A percentile compares a stretch with the other conserved stretches of the same genome.
phyloP scores from a whole-genome alignment of 2,797 vertebrate genomes.

The Monodelphis domestica region DNA sequence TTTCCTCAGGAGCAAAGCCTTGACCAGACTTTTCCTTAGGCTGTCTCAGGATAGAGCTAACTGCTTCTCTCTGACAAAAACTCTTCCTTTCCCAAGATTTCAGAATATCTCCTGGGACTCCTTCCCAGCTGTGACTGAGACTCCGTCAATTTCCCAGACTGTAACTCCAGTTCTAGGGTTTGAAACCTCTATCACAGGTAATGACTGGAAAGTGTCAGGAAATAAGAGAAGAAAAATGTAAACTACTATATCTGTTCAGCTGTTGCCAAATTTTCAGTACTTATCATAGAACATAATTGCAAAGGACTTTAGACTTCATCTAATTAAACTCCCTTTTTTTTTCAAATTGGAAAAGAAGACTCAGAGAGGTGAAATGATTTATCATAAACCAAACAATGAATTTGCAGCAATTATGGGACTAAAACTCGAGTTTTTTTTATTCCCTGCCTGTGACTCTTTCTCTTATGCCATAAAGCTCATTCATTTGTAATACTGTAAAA shows the following conservation, averaged over 20 bases:
- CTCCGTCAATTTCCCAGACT: no score
- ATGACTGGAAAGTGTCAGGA: neutral
- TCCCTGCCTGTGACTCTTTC: neutral
- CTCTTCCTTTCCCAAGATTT: no score
- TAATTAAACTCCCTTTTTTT: neutral
- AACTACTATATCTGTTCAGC: neutral
- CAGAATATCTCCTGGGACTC: no score
- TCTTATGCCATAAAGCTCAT: neutral
- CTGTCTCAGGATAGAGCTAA: no score
- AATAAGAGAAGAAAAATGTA: neutral
- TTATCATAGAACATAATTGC: neutral
- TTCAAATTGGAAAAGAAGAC: neutral
- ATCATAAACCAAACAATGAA: neutral
- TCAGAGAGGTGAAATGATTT: neutral
- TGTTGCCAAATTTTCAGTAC: neutral
- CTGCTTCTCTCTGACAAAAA: no score
- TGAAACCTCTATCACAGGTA: no score
- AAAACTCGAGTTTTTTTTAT: neutral
- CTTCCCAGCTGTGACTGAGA: no score
- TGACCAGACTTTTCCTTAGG: no score
- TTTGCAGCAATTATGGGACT: neutral
- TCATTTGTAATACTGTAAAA: neutral
- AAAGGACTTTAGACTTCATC: neutral
- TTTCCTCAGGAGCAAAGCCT: no score
- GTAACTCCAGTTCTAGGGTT: no score